These are phyloP conservation scores for Rutilus rutilus DNA, from an alignment of 2,113 vertebrate species.

Conservation along the genomic window DNA sequence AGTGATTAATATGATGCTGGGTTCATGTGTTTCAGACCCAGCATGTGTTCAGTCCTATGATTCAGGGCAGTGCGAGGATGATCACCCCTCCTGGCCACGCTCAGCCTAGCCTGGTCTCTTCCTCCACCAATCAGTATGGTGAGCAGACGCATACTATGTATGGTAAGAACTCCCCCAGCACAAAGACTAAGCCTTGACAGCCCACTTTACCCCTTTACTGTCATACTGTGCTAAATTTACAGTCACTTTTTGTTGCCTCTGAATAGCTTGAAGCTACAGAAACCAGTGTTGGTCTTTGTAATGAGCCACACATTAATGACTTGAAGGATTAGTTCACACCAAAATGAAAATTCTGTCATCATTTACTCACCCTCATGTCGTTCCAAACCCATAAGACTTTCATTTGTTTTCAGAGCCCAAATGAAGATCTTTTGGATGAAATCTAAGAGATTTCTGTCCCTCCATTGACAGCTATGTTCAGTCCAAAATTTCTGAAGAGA, in stretches of 20 bases:
- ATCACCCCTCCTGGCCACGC: conserved; percentile 91
- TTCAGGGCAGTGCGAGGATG: conserved; percentile 93
- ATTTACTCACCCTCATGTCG: too few relatives aligned
- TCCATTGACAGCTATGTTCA: too few relatives aligned
- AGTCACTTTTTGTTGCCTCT: not conserved
- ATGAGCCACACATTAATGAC: not conserved
- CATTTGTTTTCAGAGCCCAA: too few relatives aligned
- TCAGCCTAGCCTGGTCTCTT: conserved; percentile 90
- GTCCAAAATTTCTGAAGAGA: too few relatives aligned
- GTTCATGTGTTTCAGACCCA: conserved; percentile 80
- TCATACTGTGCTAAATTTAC: not conserved
- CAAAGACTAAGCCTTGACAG: not conserved
- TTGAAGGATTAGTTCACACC: too few relatives aligned
- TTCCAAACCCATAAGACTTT: too few relatives aligned
- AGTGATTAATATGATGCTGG: not conserved
- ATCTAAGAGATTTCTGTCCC: too few relatives aligned
- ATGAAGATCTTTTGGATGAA: too few relatives aligned
- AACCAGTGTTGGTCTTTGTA: not conserved
- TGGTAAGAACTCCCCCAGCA: conserved; percentile 80
- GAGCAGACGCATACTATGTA: conserved; percentile 99
- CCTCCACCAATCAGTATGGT: conserved; percentile 91
- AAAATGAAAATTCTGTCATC: too few relatives aligned
- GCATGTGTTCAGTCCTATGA: conserved; percentile 95
- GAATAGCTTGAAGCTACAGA: not conserved
- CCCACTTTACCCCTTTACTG: not conserved